phyloP scores from a whole-genome alignment of 1,140 invertebrate genomes.

The Papilio dardanus region DNA sequence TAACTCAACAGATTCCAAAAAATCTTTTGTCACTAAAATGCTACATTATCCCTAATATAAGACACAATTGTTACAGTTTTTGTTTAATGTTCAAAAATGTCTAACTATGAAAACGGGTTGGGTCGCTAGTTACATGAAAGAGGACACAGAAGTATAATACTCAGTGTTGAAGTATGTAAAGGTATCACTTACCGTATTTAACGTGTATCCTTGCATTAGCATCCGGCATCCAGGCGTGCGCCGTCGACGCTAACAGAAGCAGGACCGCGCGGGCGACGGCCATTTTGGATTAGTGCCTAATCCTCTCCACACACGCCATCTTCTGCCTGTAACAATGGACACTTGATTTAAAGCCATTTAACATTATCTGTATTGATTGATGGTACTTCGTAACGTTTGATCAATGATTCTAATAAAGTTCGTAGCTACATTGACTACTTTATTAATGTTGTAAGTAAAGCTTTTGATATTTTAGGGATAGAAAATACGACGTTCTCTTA shows the following conservation, averaged over 20 bases:
- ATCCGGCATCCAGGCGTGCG: constrained; percentile 80
- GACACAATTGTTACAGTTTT: no score
- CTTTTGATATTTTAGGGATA: neutral
- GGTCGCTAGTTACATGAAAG: neutral
- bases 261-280: constrained; percentile 74
- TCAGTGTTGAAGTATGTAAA: neutral
- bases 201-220: constrained; percentile 74
- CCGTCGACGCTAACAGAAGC: constrained; percentile 72
- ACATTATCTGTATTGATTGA: constrained; percentile 31
- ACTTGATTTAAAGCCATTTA: constrained; percentile 31
- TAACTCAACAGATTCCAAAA: no score
- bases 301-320: constrained; percentile 70
- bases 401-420: constrained; percentile 27
- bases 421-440: neutral
- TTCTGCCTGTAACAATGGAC: constrained; percentile 59
- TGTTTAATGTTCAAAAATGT: no score
- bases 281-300: constrained; percentile 71
- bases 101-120: neutral
- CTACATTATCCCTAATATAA: no score
- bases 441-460: neutral
- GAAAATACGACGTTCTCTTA: neutral
- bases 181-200: constrained; percentile 67
- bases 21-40: no score
- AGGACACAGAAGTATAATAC: neutral
- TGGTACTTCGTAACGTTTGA: constrained; percentile 11